These are phyloP conservation scores for Macrotis lagotis DNA, from an alignment of 2,113 vertebrate species.

Conservation along the genomic window DNA sequence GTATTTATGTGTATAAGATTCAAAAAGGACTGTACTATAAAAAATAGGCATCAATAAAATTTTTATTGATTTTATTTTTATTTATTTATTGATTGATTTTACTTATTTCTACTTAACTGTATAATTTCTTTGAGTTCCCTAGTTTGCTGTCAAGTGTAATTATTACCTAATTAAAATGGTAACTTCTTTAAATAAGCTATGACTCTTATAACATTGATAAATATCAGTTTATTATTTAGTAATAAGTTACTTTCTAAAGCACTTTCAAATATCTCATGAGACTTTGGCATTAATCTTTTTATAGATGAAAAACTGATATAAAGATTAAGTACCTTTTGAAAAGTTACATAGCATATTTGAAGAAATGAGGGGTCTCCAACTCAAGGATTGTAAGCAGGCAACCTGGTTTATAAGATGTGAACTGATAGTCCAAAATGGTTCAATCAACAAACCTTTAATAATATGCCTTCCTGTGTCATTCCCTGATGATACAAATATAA, in stretches of 20 bases:
- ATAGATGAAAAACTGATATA: constrained; percentile 47
- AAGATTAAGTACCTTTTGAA: constrained; percentile 4
- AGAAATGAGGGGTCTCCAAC: not conserved
- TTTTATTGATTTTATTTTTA: too few relatives aligned
- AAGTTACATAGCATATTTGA: constrained; percentile 5
- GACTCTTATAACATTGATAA: constrained; percentile 38
- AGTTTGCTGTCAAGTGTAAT: constrained; percentile 43
- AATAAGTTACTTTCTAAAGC: constrained; percentile 40
- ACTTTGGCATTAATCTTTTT: constrained; percentile 38
- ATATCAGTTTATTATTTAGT: constrained; percentile 40
- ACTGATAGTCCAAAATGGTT: constrained; percentile 47
- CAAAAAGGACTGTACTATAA: not conserved
- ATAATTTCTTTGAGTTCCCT: constrained; percentile 58
- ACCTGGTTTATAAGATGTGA: not conserved
- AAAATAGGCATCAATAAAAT: not conserved
- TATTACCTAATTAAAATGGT: constrained; percentile 52
- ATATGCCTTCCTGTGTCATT: constrained; percentile 2
- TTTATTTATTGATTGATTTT: too few relatives aligned
- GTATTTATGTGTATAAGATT: not conserved
- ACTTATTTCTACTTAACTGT: constrained; percentile 27
- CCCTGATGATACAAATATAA: constrained; percentile 9
- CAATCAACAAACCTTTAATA: constrained; percentile 21
- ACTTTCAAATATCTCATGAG: not conserved
- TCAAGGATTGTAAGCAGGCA: not conserved
- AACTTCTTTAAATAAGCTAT: constrained; percentile 26